Conservation (phyloP, 2,888 invertebrate genomes). For the Ophion ventricosus region DNA sequence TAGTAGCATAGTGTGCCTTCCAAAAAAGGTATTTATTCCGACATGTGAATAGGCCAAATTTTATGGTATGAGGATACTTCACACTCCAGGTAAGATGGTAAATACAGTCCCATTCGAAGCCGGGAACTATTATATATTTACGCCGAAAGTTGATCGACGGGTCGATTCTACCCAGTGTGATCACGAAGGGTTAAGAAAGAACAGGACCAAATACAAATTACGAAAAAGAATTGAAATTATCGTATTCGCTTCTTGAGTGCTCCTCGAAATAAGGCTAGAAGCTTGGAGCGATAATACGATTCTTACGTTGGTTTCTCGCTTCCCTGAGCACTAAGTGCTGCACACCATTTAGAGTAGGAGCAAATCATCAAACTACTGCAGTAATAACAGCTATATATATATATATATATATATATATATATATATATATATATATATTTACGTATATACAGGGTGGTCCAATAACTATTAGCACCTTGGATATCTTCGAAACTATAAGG, state of each 20-base stretch:
- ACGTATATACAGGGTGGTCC: too few species aligned
- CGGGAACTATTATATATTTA: too few species aligned
- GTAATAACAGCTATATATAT: slow-evolving; percentile 1
- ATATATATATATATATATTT: background rate
- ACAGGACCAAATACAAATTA: background rate
- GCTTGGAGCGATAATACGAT: slow-evolving; percentile 36
- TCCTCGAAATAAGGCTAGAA: slow-evolving; percentile 15
- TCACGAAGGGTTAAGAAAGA: slow-evolving; percentile 13
- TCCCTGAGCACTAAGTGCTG: slow-evolving; percentile 39
- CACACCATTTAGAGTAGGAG: slow-evolving; percentile 32
- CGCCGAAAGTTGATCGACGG: too few species aligned
- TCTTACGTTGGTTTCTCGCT: slow-evolving; percentile 39
- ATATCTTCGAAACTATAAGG: too few species aligned
- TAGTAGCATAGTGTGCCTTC: too few species aligned
- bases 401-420: background rate
- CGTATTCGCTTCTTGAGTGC: background rate
- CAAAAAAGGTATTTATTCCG: too few species aligned
- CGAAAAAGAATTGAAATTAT: slow-evolving; percentile 3
- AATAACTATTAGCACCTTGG: too few species aligned
- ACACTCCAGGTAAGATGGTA: too few species aligned
- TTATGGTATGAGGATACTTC: too few species aligned
- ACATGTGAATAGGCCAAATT: too few species aligned
- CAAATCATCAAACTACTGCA: slow-evolving; percentile 41
- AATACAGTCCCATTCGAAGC: too few species aligned
- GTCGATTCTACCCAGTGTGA: too few species aligned